Base-by-base conservation (phyloP, 2,797 vertebrate genomes). In the Takifugu rubripes region DNA sequence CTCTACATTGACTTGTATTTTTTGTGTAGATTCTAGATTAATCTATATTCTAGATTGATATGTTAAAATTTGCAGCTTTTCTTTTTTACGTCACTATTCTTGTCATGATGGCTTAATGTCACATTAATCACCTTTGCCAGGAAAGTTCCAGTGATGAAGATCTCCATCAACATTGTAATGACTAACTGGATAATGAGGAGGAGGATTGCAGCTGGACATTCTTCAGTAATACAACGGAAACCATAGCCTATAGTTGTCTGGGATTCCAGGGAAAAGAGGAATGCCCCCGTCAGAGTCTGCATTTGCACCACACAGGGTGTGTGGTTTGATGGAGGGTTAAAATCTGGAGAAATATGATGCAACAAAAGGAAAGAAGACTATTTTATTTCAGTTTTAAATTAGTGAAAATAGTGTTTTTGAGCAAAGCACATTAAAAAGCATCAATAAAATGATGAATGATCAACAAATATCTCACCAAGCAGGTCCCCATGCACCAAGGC, bases 211-310 rank as follows among this genome's bases (percentile, higher is more conserved):
- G 91, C 81, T 0, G 97, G 96, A 7, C 96, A 98, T 72, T 99
- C 95, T 75, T 98, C 97, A 0, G 95, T 98, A 88, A 99, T 98
- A 82, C 95, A 98, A 33, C 96, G 95, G 83, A 96, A 98, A 59
- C 97, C 96, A 0, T 98, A 99, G 59, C 97, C 97, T 0, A 99
- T 99, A 78, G 97, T 98, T 52, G 97, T 98, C 87, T 99, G 96
- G 0, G 97, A 96, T 66, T 98, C 97, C 17, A 99, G 88, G 1
- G 97, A 99, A 87, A 98, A 99, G 54, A 99, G 96, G 85, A 99
- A 99, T 45, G 97, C 96, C 0, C 92, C 96, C 0, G 95, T 99
- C 43, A 99, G 87, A 0, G 94, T 96, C 85, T 97, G 94, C 49
- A 99, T 93, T 85, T 99, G 94, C 84, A 97, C 94, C 74, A 99